Conservation (phyloP, 2,797 vertebrate genomes). For the Poeciliopsis turneri region DNA sequence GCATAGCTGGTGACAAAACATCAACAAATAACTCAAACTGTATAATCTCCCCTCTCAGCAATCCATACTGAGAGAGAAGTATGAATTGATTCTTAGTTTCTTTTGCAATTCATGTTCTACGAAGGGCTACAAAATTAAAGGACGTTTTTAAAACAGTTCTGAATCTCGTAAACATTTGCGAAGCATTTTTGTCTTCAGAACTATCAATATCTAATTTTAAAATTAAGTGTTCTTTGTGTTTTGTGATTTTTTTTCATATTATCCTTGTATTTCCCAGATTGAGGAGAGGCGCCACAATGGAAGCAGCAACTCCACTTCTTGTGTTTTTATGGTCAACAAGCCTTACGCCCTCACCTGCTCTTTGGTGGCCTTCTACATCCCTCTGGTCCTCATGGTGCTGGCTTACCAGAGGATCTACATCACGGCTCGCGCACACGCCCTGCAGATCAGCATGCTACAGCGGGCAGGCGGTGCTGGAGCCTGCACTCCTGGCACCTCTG, state of each 20-base stretch:
- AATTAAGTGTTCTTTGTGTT: background rate
- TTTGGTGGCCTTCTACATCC: constrained; percentile 98
- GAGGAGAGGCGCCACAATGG: constrained; percentile 86
- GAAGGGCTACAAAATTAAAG: background rate
- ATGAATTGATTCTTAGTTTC: background rate
- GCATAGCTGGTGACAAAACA: background rate
- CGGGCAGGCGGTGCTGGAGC: constrained; percentile 82
- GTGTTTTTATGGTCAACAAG: constrained; percentile 99
- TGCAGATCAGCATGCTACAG: constrained; percentile 92
- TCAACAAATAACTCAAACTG: background rate
- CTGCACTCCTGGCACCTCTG: constrained; percentile 8
- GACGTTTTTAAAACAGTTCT: background rate
- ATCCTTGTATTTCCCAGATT: constrained; percentile 80
- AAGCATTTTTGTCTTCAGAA: background rate
- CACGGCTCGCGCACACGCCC: constrained; percentile 92
- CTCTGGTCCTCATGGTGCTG: constrained; percentile 95
- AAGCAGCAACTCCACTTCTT: constrained; percentile 90
- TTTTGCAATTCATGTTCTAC: background rate
- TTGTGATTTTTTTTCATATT: background rate
- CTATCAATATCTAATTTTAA: background rate
- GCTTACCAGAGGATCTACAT: constrained; percentile 98
- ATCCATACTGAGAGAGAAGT: background rate
- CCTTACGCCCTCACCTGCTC: constrained; percentile 98
- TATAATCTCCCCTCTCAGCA: background rate
- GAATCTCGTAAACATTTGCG: background rate